Percentiles rank a stretch among this genome's conserved stretches.
phyloP scores from a whole-genome alignment of 2,797 vertebrate species.

The Silurus aristotelis region DNA sequence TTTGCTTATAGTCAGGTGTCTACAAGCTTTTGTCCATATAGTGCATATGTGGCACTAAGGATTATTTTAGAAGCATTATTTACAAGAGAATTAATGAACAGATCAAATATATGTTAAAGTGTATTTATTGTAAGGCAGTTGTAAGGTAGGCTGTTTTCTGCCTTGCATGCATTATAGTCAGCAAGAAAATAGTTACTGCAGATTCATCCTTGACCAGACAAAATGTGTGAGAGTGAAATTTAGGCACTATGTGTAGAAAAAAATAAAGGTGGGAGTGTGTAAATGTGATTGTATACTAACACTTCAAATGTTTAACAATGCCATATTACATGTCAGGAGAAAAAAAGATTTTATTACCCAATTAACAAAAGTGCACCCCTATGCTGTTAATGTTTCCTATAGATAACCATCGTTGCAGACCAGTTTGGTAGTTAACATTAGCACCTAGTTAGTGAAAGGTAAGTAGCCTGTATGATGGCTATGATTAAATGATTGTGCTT shows the following conservation, averaged over 20 bases:
- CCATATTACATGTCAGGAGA: neutral
- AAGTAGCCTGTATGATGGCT: neutral
- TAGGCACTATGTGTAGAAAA: neutral
- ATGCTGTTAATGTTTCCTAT: neutral
- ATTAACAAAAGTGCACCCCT: neutral
- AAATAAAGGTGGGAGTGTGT: neutral
- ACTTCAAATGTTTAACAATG: neutral
- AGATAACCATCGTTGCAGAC: neutral
- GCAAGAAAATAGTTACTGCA: neutral
- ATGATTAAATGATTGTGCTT: neutral
- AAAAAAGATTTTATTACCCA: neutral
- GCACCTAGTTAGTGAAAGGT: neutral
- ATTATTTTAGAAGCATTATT: neutral
- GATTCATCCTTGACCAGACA: neutral
- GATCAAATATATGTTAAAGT: neutral
- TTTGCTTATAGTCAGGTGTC: no score
- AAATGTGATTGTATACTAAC: no score
- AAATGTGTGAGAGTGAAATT: neutral
- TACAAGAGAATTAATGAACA: neutral
- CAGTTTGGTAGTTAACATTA: neutral
- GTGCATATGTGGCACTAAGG: neutral
- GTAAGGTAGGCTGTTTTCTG: neutral
- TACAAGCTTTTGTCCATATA: no score
- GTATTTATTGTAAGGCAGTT: neutral
- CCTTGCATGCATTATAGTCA: neutral